Percentiles rank a stretch among this genome's conserved stretches.
These are phyloP conservation scores for Pogonocichla stellata DNA, from an alignment of 2,113 vertebrate genomes.

Conservation along the genomic window DNA sequence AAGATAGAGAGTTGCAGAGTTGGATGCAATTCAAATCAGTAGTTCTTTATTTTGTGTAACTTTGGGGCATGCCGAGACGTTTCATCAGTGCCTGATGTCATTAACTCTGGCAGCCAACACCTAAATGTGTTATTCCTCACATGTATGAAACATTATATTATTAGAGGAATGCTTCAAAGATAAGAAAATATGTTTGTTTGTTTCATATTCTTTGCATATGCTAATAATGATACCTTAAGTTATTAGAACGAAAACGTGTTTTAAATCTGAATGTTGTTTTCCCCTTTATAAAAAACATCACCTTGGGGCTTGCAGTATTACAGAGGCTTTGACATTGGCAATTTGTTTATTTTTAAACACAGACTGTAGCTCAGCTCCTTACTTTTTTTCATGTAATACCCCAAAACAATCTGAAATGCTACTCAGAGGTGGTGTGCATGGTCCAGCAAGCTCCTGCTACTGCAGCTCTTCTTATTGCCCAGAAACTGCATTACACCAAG, in stretches of 20 bases:
- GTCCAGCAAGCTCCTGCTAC: not conserved
- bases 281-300: not conserved
- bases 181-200: not conserved
- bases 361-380: not conserved
- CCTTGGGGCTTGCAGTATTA: not conserved
- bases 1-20: conserved; percentile 62
- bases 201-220: not conserved
- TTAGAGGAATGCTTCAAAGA: conserved; percentile 15
- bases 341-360: not conserved
- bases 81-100: conserved; percentile 62
- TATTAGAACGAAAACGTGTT: not conserved
- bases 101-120: conserved; percentile 24
- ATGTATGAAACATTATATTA: not conserved
- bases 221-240: conserved; percentile 23
- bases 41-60: conserved; percentile 69
- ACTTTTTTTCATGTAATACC: not conserved
- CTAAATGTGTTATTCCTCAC: conserved; percentile 1
- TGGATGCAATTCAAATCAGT: conserved; percentile 72
- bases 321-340: not conserved
- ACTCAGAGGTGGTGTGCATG: not conserved
- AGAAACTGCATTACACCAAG: not conserved
- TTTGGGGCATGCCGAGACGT: conserved; percentile 35
- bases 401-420: not conserved
- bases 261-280: not conserved
- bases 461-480: not conserved